Base-by-base conservation (phyloP, 2,888 invertebrate species). In the Tromatobia lineatoria region DNA sequence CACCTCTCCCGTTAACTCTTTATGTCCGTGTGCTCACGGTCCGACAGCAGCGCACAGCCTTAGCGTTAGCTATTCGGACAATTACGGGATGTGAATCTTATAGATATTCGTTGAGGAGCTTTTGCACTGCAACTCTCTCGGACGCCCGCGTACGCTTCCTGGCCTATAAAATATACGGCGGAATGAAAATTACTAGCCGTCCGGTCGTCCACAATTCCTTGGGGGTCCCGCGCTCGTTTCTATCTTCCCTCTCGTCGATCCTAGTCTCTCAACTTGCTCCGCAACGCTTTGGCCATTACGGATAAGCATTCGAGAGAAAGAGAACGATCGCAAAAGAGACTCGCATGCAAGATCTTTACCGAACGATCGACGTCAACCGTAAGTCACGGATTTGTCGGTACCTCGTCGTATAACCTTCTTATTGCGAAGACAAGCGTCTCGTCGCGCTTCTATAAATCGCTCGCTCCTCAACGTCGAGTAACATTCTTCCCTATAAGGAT, bases 121-220 rank as follows among this genome's bases (percentile, higher is more conserved):
- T 74, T 59, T 73, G 79, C 74, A 13, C 15, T 45, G 18, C 10
- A 8, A 7, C 34, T 18, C 18, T 10, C 42, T 67, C 71, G 59
- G n/a, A 78, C 82, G 47, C 82, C 77, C 77, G 67, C 77, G 59
- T 77, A 64, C 73, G 66, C 74, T 75, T 79, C 74, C 79, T 75
- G 64, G 82, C 82, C 82, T 83, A 83, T 83, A 83, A 83, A 83
- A 83, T 83, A 79, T 79, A 83, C 74, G 73, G 61, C 79, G 82
- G 82, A 83, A 83, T 83, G 82, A 83, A 83, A 83, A 83, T 83
- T 83, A 70, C 82, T 83, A 69, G 79, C 61, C 82, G 67, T 64
- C 34, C 66, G 47, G 67, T 59, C 78, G 74, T 78, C 73, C 66
- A 34, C 34, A 20, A 50, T 67, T 11, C 47, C 50, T 50, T 47